Conservation (phyloP, 2,113 vertebrate species). For the Dasyurus viverrinus region DNA sequence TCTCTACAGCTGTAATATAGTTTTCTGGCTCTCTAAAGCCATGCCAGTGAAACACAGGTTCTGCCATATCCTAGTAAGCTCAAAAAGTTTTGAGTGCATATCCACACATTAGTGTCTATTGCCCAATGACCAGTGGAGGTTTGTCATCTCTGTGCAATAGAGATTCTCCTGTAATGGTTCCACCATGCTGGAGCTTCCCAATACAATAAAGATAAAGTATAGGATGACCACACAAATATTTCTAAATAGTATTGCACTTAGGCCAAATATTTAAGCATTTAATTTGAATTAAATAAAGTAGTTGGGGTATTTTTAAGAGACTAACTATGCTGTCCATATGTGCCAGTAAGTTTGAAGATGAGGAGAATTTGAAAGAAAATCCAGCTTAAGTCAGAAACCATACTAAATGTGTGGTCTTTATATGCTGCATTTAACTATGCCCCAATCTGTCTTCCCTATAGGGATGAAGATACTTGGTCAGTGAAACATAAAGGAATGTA, state of each 20-base stretch:
- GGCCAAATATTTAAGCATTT: not conserved
- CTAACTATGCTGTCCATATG: not conserved
- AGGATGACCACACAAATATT: not conserved
- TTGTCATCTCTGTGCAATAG: not conserved
- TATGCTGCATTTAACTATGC: not conserved
- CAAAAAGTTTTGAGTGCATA: not conserved
- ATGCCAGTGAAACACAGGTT: not conserved
- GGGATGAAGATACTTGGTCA: not conserved
- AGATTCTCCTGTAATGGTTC: not conserved
- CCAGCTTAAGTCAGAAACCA: not conserved
- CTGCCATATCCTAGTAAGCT: not conserved
- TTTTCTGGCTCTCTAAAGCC: not conserved
- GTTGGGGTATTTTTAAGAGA: not conserved
- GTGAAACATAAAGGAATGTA: not conserved
- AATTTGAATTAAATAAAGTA: not conserved
- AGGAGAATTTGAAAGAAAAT: not conserved
- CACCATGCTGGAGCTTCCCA: not conserved
- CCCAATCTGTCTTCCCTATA: not conserved
- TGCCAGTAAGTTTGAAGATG: not conserved
- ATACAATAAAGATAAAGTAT: not conserved
- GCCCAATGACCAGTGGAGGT: not conserved
- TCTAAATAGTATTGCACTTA: not conserved
- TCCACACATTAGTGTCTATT: not conserved
- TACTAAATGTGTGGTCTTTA: not conserved
- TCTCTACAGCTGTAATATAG: not conserved